phyloP scores from a whole-genome alignment of 1,140 invertebrate genomes.

The Drosophila sulfurigaster region DNA sequence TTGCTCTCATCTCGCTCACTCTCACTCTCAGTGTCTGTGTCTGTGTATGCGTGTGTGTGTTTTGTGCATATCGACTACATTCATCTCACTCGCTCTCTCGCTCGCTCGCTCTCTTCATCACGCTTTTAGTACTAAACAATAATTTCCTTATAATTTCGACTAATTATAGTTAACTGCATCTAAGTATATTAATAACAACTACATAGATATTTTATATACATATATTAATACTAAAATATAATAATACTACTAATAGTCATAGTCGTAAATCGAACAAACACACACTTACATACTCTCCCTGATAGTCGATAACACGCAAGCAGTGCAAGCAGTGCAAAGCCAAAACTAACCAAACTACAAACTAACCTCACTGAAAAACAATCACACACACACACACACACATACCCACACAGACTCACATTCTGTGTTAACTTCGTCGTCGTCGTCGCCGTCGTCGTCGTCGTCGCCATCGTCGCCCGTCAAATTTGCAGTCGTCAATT shows the following conservation, averaged over 20 bases:
- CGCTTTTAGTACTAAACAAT: constrained; percentile 9
- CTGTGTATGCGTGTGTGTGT: constrained; percentile 5
- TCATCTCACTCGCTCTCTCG: constrained; percentile 9
- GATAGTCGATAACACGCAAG: constrained; percentile 25
- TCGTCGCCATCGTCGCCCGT: constrained; percentile 26
- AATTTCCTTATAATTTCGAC: constrained; percentile 16
- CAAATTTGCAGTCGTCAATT: constrained; percentile 9
- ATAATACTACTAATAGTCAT: constrained; percentile 25
- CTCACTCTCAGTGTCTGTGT: background rate
- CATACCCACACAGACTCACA: constrained; percentile 13
- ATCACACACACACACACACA: constrained; percentile 23
- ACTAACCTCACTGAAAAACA: constrained; percentile 7
- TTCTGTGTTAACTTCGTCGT: constrained; percentile 36
- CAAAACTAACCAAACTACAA: background rate
- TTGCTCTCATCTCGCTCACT: constrained; percentile 3
- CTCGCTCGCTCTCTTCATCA: constrained; percentile 2
- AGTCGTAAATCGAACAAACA: background rate
- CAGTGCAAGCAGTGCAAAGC: constrained; percentile 16
- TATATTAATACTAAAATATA: constrained; percentile 27
- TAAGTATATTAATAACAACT: constrained; percentile 41
- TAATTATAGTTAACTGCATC: constrained; percentile 58
- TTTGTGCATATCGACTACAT: constrained; percentile 10
- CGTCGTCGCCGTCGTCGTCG: constrained; percentile 31
- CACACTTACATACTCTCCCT: constrained; percentile 7
- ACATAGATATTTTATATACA: constrained; percentile 4